Conservation (phyloP, 2,797 vertebrate species). For the Xerus rutilus region DNA sequence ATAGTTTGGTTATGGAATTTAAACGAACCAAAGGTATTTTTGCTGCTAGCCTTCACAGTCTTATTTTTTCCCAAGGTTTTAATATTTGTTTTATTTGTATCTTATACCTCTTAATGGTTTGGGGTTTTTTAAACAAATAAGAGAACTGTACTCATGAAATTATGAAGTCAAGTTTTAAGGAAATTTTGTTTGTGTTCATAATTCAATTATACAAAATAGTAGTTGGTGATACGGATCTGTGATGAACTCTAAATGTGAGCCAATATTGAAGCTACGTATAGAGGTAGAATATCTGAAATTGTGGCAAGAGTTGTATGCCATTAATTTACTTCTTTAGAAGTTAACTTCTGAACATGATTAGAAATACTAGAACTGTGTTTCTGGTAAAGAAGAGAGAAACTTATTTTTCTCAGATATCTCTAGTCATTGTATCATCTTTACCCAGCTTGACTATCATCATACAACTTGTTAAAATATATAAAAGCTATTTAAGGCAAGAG, state of each 20-base stretch:
- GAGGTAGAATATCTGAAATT: neutral
- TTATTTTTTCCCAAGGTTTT: constrained; percentile 17
- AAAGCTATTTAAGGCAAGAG: neutral
- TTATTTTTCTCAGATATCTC: neutral
- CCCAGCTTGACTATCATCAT: neutral
- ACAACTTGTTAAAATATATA: neutral
- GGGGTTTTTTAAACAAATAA: neutral
- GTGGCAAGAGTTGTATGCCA: neutral
- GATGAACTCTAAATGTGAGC: neutral
- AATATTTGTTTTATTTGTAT: neutral
- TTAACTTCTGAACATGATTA: neutral
- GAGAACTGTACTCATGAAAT: neutral
- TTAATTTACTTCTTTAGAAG: neutral
- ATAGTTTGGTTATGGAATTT: neutral
- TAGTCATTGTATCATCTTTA: neutral
- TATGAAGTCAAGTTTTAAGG: constrained; percentile 23
- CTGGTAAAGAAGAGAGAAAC: neutral
- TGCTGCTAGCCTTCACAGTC: neutral
- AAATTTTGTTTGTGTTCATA: constrained; percentile 7
- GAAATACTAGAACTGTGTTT: neutral
- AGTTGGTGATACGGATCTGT: neutral
- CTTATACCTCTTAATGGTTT: neutral
- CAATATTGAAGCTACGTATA: neutral
- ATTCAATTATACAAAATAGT: neutral
- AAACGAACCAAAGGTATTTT: constrained; percentile 26